A percentile compares a stretch with the other conserved stretches of the same genome.
Conservation (phyloP, 1,140 invertebrate genomes). For the Maconellicoccus hirsutus region DNA sequence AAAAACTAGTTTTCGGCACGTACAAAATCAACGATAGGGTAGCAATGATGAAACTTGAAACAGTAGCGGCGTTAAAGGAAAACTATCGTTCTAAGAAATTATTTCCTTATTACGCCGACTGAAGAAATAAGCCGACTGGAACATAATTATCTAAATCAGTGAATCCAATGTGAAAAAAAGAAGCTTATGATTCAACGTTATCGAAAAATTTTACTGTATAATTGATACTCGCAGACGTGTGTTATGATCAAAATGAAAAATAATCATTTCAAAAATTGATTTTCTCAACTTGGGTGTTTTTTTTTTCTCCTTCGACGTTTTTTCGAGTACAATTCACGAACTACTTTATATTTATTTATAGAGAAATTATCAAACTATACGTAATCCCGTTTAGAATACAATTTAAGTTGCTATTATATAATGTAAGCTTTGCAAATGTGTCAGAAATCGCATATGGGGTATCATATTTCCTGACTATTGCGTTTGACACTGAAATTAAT, state of each 20-base stretch:
- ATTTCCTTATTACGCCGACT: conserved; percentile 13
- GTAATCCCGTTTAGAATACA: too few species aligned
- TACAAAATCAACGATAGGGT: conserved; percentile 13
- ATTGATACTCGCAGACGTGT: too few species aligned
- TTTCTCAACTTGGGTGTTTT: too few species aligned
- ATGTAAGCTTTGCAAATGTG: conserved; percentile 4
- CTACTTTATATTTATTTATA: too few species aligned
- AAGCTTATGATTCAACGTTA: too few species aligned
- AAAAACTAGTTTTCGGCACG: not conserved
- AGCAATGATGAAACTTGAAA: not conserved
- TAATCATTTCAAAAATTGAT: too few species aligned
- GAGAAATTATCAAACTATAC: too few species aligned
- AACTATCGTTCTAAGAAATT: conserved; percentile 13
- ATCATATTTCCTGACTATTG: conserved; percentile 20
- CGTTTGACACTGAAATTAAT: conserved; percentile 21
- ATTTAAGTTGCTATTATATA: conserved; percentile 6
- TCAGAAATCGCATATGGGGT: conserved; percentile 6
- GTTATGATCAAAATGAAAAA: too few species aligned
- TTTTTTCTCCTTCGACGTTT: too few species aligned
- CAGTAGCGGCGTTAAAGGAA: conserved; percentile 13
- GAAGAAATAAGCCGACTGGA: conserved; percentile 15
- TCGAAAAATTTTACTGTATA: not conserved
- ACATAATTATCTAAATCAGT: conserved; percentile 13
- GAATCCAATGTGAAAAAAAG: not conserved
- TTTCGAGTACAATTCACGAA: too few species aligned